These are phyloP conservation scores for Pterocles gutturalis DNA, from an alignment of 2,113 vertebrate species.

Conservation along the genomic window DNA sequence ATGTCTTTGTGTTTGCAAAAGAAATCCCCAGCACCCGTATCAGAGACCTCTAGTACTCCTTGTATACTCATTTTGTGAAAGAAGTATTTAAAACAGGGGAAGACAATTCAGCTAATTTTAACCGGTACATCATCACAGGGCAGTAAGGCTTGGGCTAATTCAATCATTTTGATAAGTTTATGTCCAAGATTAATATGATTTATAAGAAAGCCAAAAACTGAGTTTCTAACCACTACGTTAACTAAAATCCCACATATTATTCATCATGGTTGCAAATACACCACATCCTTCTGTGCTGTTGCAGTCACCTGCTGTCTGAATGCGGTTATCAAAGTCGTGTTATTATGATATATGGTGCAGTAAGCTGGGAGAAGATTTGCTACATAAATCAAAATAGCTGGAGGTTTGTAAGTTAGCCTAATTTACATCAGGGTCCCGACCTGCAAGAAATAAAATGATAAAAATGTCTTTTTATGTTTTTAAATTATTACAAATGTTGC, in stretches of 20 bases:
- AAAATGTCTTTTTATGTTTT: not conserved
- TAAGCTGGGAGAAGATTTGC: not conserved
- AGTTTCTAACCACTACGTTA: not conserved
- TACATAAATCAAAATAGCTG: slow-evolving; percentile 34
- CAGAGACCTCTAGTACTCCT: not conserved
- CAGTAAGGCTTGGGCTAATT: not conserved
- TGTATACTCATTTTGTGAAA: not conserved
- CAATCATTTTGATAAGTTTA: not conserved
- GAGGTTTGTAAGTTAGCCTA: not conserved
- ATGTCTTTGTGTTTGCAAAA: not conserved
- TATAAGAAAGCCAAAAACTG: not conserved
- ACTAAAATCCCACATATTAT: not conserved
- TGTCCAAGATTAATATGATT: not conserved
- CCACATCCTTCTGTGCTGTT: not conserved
- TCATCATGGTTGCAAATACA: not conserved
- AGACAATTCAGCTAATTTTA: not conserved
- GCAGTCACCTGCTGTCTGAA: slow-evolving; percentile 11
- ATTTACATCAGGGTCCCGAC: not conserved
- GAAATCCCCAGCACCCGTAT: fast-evolving
- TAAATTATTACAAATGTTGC: slow-evolving; percentile 12
- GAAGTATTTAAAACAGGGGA: not conserved
- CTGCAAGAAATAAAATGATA: slow-evolving; percentile 27
- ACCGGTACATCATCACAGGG: not conserved
- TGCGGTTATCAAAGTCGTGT: not conserved
- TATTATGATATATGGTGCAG: not conserved